Percentiles rank a stretch among this genome's conserved stretches.
These are phyloP conservation scores for Pipistrellus pygmaeus DNA, from an alignment of 2,797 vertebrate species.

Conservation along the genomic window DNA sequence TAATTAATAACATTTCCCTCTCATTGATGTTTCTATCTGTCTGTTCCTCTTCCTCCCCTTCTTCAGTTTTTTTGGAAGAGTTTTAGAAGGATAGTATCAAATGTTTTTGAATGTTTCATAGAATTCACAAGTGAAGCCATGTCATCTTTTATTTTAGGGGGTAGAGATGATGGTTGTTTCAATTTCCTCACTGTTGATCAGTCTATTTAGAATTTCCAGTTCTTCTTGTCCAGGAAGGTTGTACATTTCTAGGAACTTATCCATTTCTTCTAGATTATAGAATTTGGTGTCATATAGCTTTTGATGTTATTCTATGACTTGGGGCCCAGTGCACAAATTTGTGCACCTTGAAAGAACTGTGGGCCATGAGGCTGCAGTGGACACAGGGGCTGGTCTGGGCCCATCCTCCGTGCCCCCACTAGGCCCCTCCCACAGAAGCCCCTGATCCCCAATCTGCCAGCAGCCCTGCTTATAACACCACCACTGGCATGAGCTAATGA, in stretches of 20 bases:
- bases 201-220: neutral
- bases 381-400: no score
- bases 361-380: no score
- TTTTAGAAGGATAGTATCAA: neutral
- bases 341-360: no score
- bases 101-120: neutral
- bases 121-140: neutral
- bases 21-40: no score
- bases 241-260: neutral
- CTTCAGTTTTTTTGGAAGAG: neutral
- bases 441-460: no score
- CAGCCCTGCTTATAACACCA: no score
- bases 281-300: neutral
- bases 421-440: accelerated
- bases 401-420: no score
- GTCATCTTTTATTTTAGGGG: neutral
- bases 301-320: neutral
- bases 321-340: no score
- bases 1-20: no score
- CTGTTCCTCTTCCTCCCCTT: neutral
- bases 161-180: neutral
- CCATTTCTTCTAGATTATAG: neutral
- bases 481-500: accelerated
- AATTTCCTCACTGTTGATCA: neutral
- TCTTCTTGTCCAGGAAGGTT: neutral